phyloP scores from a whole-genome alignment of 2,888 invertebrate species.

The Xestia ashworthii region DNA sequence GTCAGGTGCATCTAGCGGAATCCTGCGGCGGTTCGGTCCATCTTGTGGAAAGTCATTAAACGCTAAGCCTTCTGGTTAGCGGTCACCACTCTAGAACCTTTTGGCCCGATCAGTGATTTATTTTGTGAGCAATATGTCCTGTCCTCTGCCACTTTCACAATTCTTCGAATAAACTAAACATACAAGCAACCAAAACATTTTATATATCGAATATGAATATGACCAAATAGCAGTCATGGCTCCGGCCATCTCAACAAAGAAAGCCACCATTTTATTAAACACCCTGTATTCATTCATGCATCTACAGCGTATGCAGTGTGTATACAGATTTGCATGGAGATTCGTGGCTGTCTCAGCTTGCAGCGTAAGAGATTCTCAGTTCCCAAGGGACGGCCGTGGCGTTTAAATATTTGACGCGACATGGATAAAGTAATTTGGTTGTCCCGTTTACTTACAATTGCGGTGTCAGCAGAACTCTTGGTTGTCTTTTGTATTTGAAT shows the following conservation, averaged over 20 bases:
- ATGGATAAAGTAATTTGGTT: slow-evolving; percentile 12
- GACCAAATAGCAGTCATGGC: background rate
- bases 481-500: background rate
- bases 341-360: slow-evolving; percentile 15
- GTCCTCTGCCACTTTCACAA: too few species aligned
- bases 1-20: too few species aligned
- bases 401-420: slow-evolving; percentile 23
- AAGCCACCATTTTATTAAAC: background rate
- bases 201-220: background rate
- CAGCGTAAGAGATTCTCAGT: slow-evolving; percentile 1
- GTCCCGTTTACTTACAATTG: slow-evolving; percentile 13
- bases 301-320: slow-evolving; percentile 10
- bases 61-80: too few species aligned
- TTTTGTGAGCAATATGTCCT: too few species aligned
- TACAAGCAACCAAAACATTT: too few species aligned
- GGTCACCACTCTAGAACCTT: too few species aligned
- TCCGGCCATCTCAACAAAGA: background rate
- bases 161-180: background rate
- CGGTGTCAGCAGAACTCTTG: slow-evolving; percentile 2
- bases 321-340: slow-evolving; percentile 28
- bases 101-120: too few species aligned
- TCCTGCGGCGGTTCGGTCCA: too few species aligned
- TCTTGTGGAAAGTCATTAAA: too few species aligned
- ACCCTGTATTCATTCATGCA: background rate
- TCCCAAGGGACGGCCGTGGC: background rate